Base-by-base conservation (phyloP, 2,113 vertebrate species). In the Pelecanus crispus region DNA sequence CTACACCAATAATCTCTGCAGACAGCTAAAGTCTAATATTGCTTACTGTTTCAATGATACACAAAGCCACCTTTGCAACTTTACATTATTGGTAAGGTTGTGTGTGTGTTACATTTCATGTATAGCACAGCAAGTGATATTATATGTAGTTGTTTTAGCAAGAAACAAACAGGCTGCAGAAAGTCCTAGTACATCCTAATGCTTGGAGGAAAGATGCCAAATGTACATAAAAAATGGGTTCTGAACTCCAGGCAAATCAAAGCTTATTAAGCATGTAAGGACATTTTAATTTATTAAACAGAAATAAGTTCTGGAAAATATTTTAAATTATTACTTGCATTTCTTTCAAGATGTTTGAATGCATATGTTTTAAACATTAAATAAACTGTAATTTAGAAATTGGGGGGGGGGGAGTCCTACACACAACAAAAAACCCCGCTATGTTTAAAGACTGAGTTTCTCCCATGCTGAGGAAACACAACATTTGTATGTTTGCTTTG, bases 381-480 rank as follows among this genome's bases (percentile, higher is more conserved):
- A 89, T 55, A 71, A 84, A 55, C 15, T 22, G 7, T 26, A 68
- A 71, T 91, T 81, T 56, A 71, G 49, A 70, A 94, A 89, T 47
- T 21, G 17, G 11, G 20, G 38, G 10, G 12, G 31, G 11, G 38
- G 55, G 91, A 91, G 21, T 21, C 7, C 53, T 59, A 42, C 29
- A 59, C 8, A 40, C 52, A 56, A 66, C 1, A 26, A 13, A 40
- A 13, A 32, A 55, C 5, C 2, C 1, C 7, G 2, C 10, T 15
- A 0, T 29, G 20, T 91, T 81, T 66, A 63, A 74, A 80, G 38
- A 86, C 62, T 79, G 71, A 1, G 47, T 67, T 92, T 73, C 32
- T 62, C 50, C 26, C 26, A 14, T 42, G 52, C 32, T 79, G 68
- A 91, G 56, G 38, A 92, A 91, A 81, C 0, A 3, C 19, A 91